These are phyloP conservation scores for Theonella swinhoei DNA, from an alignment of 37 sponge, comb jelly and placozoan genomes.

Conservation along the genomic window DNA sequence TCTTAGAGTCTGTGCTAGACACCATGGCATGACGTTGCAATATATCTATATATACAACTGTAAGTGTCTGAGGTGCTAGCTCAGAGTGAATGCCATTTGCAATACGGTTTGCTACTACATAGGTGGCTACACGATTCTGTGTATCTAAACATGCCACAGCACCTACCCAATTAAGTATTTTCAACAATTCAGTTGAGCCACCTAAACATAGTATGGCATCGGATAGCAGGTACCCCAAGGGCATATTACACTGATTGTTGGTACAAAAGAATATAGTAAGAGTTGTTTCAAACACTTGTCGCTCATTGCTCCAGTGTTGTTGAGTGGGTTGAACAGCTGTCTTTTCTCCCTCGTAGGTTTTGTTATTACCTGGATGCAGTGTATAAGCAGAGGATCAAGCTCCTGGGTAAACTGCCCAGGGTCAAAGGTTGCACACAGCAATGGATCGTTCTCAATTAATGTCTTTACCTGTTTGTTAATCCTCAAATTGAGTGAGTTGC, in stretches of 20 bases:
- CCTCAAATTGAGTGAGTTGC: neutral
- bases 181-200: neutral
- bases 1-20: neutral
- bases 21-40: slow-evolving; percentile 6
- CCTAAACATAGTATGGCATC: slow-evolving; percentile 1
- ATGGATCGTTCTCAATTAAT: neutral
- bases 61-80: neutral
- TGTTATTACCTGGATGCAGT: neutral
- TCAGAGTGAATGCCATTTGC: neutral
- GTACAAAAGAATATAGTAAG: slow-evolving; percentile 1
- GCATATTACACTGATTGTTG: slow-evolving; percentile 1
- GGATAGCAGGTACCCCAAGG: neutral
- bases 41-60: slow-evolving; percentile 4
- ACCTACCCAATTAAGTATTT: neutral
- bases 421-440: no score
- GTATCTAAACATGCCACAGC: slow-evolving; percentile 6
- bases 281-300: neutral
- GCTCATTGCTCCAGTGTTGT: neutral
- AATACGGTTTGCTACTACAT: neutral
- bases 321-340: no score
- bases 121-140: neutral
- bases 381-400: no score
- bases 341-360: no score
- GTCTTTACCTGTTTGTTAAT: neutral
- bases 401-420: no score